phyloP scores from a whole-genome alignment of 2,797 vertebrate species.

The Iguana delicatissima region DNA sequence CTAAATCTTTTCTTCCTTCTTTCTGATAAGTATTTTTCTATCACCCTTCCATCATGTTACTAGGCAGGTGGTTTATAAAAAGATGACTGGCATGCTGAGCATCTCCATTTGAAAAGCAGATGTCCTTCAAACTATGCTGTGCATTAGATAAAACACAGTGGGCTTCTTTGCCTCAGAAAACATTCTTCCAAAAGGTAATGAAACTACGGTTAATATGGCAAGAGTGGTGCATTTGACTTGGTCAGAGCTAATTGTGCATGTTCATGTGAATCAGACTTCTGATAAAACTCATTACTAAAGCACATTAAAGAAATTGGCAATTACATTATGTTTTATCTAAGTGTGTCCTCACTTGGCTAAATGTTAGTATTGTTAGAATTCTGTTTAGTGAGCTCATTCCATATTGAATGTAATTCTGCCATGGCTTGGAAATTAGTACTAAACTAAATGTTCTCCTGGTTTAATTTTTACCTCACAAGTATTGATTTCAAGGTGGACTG shows the following conservation, averaged over 20 bases:
- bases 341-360: slow-evolving; percentile 73
- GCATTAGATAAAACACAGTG: slow-evolving; percentile 51
- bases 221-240: slow-evolving; percentile 69
- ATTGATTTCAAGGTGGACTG: slow-evolving; percentile 1
- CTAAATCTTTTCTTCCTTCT: background rate
- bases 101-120: slow-evolving; percentile 51
- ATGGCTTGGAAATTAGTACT: slow-evolving; percentile 41
- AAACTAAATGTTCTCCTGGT: slow-evolving; percentile 17
- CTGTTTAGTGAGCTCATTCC: slow-evolving; percentile 61
- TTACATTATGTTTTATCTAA: slow-evolving; percentile 74
- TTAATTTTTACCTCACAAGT: slow-evolving; percentile 23
- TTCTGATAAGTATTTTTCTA: background rate
- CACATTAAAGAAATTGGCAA: slow-evolving; percentile 79
- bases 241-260: slow-evolving; percentile 74
- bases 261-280: slow-evolving; percentile 76
- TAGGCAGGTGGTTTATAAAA: background rate
- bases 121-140: slow-evolving; percentile 48
- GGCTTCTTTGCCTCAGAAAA: slow-evolving; percentile 64
- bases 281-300: slow-evolving; percentile 79
- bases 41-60: background rate
- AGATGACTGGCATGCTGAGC: background rate
- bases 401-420: slow-evolving; percentile 64
- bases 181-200: slow-evolving; percentile 72
- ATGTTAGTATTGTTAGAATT: slow-evolving; percentile 69
- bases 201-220: slow-evolving; percentile 68